A percentile compares a stretch with the other conserved stretches of the same genome.
Conservation (phyloP, 2,113 vertebrate species). For the Sula dactylatra region DNA sequence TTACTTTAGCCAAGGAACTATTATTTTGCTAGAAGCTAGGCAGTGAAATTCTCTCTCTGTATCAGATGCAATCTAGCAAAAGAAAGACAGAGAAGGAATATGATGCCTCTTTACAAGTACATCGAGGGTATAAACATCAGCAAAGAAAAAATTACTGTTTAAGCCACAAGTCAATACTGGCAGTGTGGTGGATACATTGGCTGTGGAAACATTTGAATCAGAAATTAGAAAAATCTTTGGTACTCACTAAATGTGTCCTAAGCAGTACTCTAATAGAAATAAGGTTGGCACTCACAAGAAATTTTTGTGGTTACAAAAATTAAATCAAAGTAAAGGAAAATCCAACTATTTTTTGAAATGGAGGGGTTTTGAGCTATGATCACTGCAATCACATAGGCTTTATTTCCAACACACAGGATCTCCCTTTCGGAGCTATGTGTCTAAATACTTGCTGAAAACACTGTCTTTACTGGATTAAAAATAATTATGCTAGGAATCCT, state of each 20-base stretch:
- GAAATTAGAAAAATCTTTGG: not conserved
- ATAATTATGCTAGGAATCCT: not conserved
- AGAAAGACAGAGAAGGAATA: not conserved
- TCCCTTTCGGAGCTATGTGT: not conserved
- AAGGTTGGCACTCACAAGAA: not conserved
- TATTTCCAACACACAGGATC: not conserved
- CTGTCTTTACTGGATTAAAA: not conserved
- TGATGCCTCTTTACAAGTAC: not conserved
- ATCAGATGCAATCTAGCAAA: not conserved
- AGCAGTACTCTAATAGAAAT: not conserved
- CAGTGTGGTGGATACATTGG: not conserved
- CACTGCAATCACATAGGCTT: not conserved
- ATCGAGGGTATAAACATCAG: not conserved
- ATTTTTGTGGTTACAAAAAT: too few relatives aligned
- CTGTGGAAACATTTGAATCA: not conserved
- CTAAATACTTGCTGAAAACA: not conserved
- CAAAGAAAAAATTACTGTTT: not conserved
- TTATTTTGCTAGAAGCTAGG: not conserved
- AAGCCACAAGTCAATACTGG: not conserved
- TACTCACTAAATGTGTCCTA: not conserved
- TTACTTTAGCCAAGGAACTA: not conserved
- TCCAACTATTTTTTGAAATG: not conserved
- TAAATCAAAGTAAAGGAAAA: not conserved
- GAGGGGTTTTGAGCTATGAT: not conserved
- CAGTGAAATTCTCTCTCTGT: not conserved